Evolutionary conservation across 2,797 vertebrate genomes (phyloP).

Genomic region (Silurus aristotelis): DNA sequence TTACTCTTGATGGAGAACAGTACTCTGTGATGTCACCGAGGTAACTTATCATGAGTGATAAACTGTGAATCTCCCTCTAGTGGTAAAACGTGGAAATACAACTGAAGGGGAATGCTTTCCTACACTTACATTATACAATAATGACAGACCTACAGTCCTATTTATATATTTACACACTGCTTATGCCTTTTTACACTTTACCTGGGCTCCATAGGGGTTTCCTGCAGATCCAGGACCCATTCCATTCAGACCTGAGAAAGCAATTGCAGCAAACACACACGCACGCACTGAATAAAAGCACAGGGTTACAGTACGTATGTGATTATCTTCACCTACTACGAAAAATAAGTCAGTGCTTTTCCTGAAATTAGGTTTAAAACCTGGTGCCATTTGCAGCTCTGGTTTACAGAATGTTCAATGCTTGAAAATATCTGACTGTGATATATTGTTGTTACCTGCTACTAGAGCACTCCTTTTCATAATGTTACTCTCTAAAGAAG

Average conservation of each 20-base stretch:
- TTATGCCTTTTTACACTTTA: constrained; percentile 60
- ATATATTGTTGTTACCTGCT: too few species aligned
- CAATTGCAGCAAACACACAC: constrained; percentile 46
- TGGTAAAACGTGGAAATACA: too few species aligned
- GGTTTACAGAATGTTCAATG: background rate
- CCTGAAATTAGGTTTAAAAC: background rate
- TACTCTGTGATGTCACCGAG: too few species aligned
- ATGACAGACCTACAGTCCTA: background rate
- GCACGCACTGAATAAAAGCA: background rate
- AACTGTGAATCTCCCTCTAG: too few species aligned
- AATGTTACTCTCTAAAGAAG: background rate
- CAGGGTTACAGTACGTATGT: background rate
- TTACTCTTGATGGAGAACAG: too few species aligned
- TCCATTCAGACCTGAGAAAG: constrained; percentile 79
- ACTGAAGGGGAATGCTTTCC: too few species aligned
- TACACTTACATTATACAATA: background rate
- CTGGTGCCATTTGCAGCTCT: background rate
- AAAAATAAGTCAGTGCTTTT: background rate
- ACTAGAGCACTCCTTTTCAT: background rate
- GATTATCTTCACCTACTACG: background rate
- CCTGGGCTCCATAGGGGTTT: constrained; percentile 88
- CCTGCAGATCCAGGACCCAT: constrained; percentile 79
- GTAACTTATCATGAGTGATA: too few species aligned
- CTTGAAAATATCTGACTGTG: too few species aligned
- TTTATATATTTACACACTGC: background rate